Percentiles rank a stretch among this genome's conserved stretches.
phyloP scores from a whole-genome alignment of 2,113 vertebrate genomes.

The Petroica traversi region DNA sequence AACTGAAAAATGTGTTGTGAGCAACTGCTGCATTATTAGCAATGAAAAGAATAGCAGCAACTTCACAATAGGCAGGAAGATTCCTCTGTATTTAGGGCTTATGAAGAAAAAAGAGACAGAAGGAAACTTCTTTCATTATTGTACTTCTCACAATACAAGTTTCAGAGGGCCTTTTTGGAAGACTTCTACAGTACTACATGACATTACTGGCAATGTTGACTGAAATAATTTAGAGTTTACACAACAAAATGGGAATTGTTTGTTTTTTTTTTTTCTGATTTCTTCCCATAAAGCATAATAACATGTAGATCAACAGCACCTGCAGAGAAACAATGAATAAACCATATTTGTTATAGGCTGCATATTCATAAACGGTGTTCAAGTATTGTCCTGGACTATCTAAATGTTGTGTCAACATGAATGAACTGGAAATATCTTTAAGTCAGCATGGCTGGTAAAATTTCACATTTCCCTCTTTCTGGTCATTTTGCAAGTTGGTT shows the following conservation, averaged over 20 bases:
- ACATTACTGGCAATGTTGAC: not conserved
- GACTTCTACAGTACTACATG: not conserved
- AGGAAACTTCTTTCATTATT: not conserved
- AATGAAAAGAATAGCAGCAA: not conserved
- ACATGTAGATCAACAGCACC: not conserved
- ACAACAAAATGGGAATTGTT: not conserved
- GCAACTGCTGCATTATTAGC: not conserved
- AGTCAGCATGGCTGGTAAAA: not conserved
- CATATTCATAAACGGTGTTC: not conserved
- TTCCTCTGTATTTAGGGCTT: not conserved
- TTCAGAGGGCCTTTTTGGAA: not conserved
- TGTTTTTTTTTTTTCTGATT: not conserved
- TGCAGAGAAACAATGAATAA: not conserved
- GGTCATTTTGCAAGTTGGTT: not conserved
- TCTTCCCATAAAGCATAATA: not conserved
- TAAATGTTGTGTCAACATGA: not conserved
- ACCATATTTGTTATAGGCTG: not conserved
- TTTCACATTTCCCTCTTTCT: not conserved
- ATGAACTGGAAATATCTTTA: not conserved
- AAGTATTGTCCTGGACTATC: not conserved
- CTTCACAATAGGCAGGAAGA: not conserved
- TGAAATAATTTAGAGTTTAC: not conserved
- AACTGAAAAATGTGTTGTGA: not conserved
- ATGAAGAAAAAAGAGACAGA: not conserved
- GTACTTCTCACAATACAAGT: not conserved